These are phyloP conservation scores for Stigmatopora argus DNA, from an alignment of 2,113 vertebrate genomes.

Conservation along the genomic window DNA sequence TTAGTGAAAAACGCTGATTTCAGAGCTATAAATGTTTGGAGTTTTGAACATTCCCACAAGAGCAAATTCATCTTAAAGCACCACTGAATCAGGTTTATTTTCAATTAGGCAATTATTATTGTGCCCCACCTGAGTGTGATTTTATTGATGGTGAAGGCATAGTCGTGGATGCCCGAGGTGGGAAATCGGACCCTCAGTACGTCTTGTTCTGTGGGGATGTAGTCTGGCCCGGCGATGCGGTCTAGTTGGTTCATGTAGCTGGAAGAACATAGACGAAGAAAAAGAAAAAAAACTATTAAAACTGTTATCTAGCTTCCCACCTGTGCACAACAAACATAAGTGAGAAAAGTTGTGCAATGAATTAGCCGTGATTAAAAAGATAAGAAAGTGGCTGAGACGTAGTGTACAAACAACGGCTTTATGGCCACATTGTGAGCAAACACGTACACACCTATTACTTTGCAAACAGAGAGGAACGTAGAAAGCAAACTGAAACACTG, in stretches of 20 bases:
- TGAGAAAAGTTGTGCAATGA: conserved; percentile 15
- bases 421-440: conserved; percentile 50
- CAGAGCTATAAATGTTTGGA: background rate
- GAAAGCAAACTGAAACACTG: conserved; percentile 19
- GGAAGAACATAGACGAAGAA: conserved; percentile 2
- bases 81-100: background rate
- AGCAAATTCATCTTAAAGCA: background rate
- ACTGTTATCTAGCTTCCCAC: background rate
- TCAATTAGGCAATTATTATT: background rate
- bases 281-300: background rate
- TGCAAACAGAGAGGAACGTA: conserved; percentile 41
- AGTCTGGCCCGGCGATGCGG: conserved; percentile 71
- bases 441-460: conserved; percentile 12
- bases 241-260: conserved; percentile 82
- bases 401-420: conserved; percentile 38
- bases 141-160: conserved; percentile 78
- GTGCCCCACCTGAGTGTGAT: conserved; percentile 77
- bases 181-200: conserved; percentile 84
- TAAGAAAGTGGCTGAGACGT: conserved; percentile 13
- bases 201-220: conserved; percentile 81
- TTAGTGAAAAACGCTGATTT: background rate
- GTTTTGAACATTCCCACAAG: background rate
- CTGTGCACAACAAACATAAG: conserved; percentile 21
- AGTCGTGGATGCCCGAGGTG: conserved; percentile 87
- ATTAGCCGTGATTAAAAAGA: conserved; percentile 14